These are phyloP conservation scores for Salvelinus namaycush DNA, from an alignment of 2,113 vertebrate species.

Conservation along the genomic window DNA sequence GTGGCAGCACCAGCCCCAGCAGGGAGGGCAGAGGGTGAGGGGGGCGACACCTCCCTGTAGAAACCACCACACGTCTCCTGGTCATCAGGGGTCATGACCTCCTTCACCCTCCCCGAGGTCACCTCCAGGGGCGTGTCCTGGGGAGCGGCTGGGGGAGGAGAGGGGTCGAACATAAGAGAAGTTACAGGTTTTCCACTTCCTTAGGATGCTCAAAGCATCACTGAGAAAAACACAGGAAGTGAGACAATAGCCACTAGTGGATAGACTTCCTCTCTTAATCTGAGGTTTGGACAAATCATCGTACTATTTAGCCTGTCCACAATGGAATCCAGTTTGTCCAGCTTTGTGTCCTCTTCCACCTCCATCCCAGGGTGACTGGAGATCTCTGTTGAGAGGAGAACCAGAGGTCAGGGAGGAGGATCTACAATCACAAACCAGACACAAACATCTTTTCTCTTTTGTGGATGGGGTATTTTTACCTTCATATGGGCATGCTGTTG, in stretches of 20 bases:
- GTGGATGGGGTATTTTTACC: constrained; percentile 26
- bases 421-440: neutral
- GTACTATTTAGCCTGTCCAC: neutral
- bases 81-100: constrained; percentile 45
- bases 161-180: neutral
- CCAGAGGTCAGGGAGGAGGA: neutral
- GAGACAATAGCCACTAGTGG: neutral
- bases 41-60: neutral
- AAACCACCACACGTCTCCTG: constrained; percentile 35
- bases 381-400: constrained; percentile 16
- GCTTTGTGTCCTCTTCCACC: constrained; percentile 30
- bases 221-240: neutral
- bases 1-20: constrained; percentile 30
- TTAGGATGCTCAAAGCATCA: no score
- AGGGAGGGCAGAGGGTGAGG: constrained; percentile 23
- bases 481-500: constrained; percentile 11
- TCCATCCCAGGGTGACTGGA: constrained; percentile 15
- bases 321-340: constrained; percentile 28
- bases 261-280: neutral
- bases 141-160: neutral
- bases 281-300: neutral
- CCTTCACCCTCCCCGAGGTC: constrained; percentile 36
- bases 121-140: constrained; percentile 25
- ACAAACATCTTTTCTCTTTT: neutral
- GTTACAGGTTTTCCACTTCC: neutral